phyloP scores from a whole-genome alignment of 2,797 vertebrate species.

The Nyctalus aviator region DNA sequence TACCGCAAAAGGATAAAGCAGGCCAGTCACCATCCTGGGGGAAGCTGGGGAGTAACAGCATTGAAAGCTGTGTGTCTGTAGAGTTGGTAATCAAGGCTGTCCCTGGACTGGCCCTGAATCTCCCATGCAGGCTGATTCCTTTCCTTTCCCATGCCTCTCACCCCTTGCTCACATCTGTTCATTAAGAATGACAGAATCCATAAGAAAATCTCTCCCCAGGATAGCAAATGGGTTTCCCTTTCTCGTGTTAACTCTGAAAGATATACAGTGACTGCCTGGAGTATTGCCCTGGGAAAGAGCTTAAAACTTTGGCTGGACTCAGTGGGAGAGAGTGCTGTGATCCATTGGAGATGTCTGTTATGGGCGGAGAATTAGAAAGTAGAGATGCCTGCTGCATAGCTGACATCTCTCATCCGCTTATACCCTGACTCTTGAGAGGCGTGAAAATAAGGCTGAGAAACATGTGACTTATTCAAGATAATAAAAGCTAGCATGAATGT shows the following conservation, averaged over 20 bases:
- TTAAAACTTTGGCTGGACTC: not conserved
- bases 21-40: conserved; percentile 6
- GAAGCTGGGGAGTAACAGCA: not conserved
- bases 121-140: not conserved
- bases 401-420: not conserved
- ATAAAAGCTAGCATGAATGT: not conserved
- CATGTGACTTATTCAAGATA: not conserved
- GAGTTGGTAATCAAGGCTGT: not conserved
- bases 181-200: not conserved
- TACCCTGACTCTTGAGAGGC: not conserved
- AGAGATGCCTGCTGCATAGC: not conserved
- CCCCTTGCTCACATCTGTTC: not conserved
- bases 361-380: not conserved
- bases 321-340: conserved; percentile 36
- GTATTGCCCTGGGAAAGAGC: not conserved
- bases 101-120: not conserved
- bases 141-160: not conserved
- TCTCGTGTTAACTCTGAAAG: conserved; percentile 46
- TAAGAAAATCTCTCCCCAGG: not conserved
- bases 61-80: not conserved
- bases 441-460: not conserved
- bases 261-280: not conserved
- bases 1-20: conserved; percentile 10
- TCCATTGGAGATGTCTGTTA: conserved; percentile 64
- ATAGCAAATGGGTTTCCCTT: not conserved